A percentile compares a stretch with the other conserved stretches of the same genome.
Evolutionary conservation across 2,888 invertebrate species (phyloP).

Genomic region (Megaustenia siamemsis): DNA sequence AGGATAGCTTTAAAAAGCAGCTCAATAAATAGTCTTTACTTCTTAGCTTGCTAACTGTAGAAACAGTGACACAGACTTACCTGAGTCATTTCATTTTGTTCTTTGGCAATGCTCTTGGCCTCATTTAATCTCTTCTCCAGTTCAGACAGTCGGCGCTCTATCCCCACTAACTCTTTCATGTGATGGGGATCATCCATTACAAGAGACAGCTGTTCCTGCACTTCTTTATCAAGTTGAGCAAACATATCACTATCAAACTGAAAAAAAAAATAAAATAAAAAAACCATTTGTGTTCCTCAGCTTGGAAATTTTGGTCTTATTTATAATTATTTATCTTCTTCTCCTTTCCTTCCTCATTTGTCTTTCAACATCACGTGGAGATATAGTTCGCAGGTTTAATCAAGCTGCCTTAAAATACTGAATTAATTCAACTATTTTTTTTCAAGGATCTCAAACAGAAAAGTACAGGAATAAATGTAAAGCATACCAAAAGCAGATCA

Average conservation of each 20-base stretch:
- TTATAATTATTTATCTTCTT: too few species aligned
- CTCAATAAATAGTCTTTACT: too few species aligned
- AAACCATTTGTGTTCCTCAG: too few species aligned
- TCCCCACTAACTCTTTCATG: conserved; percentile 51
- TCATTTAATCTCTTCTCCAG: conserved; percentile 52
- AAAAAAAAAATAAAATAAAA: conserved; percentile 3
- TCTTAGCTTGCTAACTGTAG: too few species aligned
- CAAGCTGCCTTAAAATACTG: too few species aligned
- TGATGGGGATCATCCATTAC: conserved; percentile 46
- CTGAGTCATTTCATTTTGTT: conserved; percentile 53
- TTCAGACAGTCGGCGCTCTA: conserved; percentile 47
- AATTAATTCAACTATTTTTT: too few species aligned
- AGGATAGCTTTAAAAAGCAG: too few species aligned
- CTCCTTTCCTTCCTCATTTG: too few species aligned
- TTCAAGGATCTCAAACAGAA: too few species aligned
- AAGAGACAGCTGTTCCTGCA: conserved; percentile 41
- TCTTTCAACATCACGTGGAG: too few species aligned
- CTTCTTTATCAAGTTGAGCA: conserved; percentile 25
- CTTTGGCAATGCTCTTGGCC: conserved; percentile 47
- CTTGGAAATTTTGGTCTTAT: too few species aligned
- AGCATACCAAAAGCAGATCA: conserved; percentile 42
- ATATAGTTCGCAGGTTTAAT: too few species aligned
- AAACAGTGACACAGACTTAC: conserved; percentile 20
- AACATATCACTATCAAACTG: conserved; percentile 52
- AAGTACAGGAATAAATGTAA: background rate